A percentile compares a stretch with the other conserved stretches of the same genome.
These are phyloP conservation scores for Arenaria interpres DNA, from an alignment of 2,113 vertebrate genomes.

Conservation along the genomic window DNA sequence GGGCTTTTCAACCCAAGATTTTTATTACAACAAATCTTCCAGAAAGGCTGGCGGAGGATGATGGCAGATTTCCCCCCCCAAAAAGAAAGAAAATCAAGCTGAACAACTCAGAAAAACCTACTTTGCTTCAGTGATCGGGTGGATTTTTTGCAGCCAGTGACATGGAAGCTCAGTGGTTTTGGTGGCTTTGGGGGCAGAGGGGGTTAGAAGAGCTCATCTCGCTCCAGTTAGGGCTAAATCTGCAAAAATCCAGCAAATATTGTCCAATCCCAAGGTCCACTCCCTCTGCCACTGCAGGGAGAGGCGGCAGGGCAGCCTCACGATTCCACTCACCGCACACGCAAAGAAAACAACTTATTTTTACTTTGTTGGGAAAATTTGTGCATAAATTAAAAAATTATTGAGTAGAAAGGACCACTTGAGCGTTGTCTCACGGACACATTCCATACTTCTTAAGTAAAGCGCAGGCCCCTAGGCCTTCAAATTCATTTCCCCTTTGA, in stretches of 20 bases:
- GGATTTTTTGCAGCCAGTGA: not conserved
- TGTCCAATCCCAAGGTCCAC: not conserved
- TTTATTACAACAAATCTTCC: not conserved
- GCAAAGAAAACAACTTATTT: not conserved
- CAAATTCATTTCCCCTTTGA: conserved; percentile 20
- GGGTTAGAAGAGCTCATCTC: not conserved
- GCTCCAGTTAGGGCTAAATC: not conserved
- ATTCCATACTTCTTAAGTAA: not conserved
- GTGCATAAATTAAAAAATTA: not conserved
- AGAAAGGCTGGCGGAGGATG: not conserved
- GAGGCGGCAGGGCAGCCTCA: not conserved
- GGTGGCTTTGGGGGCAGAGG: not conserved
- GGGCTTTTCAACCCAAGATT: not conserved
- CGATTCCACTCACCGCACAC: not conserved
- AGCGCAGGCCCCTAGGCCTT: not conserved
- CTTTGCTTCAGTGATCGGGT: not conserved
- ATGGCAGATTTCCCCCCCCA: not conserved
- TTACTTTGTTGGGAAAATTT: not conserved
- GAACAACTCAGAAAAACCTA: not conserved
- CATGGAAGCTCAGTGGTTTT: rapidly evolving
- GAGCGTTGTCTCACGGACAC: not conserved
- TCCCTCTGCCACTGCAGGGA: not conserved
- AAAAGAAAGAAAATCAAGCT: not conserved
- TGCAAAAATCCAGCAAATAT: not conserved
- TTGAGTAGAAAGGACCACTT: not conserved